A percentile compares a stretch with the other conserved stretches of the same genome.
These are phyloP conservation scores for Leptinotarsa juncta DNA, from an alignment of 2,888 invertebrate genomes.

Conservation along the genomic window DNA sequence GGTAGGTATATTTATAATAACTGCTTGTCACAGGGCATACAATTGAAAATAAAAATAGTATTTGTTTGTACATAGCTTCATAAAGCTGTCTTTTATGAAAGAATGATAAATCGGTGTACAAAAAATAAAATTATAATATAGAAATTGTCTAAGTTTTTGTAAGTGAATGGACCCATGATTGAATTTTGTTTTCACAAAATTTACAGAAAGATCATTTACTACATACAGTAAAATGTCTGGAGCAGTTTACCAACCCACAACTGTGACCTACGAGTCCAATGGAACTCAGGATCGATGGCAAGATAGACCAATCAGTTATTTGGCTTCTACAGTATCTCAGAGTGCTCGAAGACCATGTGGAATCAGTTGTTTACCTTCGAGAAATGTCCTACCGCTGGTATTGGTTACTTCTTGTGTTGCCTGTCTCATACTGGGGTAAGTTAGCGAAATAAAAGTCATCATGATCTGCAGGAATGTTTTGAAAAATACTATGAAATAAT, in stretches of 20 bases:
- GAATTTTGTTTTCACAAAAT: not conserved
- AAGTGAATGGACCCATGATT: too few species aligned
- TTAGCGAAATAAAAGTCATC: not conserved
- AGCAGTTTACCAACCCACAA: slow-evolving; percentile 83
- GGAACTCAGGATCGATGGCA: slow-evolving; percentile 61
- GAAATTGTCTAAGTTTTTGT: too few species aligned
- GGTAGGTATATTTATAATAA: not conserved
- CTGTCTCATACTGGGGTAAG: slow-evolving; percentile 60
- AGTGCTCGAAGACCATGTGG: slow-evolving; percentile 71
- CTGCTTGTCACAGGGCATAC: too few species aligned
- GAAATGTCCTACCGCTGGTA: slow-evolving; percentile 59
- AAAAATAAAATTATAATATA: too few species aligned
- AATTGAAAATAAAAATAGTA: too few species aligned
- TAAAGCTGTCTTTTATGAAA: too few species aligned
- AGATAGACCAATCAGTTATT: slow-evolving; percentile 63
- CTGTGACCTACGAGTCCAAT: slow-evolving; percentile 77
- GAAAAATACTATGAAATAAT: too few species aligned
- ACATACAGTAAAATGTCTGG: slow-evolving; percentile 60
- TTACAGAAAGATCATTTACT: not conserved
- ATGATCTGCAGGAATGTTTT: too few species aligned
- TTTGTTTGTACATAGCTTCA: too few species aligned
- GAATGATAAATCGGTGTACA: too few species aligned
- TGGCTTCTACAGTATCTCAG: slow-evolving; percentile 66
- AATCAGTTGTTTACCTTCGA: slow-evolving; percentile 63
- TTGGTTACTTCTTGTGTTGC: slow-evolving; percentile 61